phyloP scores from a whole-genome alignment of 2,888 invertebrate species.

The Trachelus stipa region DNA sequence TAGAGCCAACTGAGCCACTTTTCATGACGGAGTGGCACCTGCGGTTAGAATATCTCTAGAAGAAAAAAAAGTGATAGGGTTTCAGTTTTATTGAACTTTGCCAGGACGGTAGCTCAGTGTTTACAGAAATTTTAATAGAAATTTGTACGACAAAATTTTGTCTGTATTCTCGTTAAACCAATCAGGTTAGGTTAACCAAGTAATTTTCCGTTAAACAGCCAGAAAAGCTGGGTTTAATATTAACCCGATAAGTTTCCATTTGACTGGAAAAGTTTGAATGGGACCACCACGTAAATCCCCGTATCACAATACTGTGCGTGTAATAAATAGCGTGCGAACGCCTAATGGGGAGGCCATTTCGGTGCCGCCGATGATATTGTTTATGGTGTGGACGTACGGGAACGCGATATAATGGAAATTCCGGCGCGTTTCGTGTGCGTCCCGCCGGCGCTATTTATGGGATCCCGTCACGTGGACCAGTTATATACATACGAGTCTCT shows the following conservation, averaged over 20 bases:
- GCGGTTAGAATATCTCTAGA: slow-evolving; percentile 29
- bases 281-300: slow-evolving; percentile 32
- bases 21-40: slow-evolving; percentile 47
- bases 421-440: slow-evolving; percentile 36
- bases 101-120: neutral
- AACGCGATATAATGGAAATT: slow-evolving; percentile 60
- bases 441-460: slow-evolving; percentile 52
- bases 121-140: neutral
- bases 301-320: slow-evolving; percentile 40
- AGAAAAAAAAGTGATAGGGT: neutral
- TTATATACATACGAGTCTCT: slow-evolving; percentile 1
- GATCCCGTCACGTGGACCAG: slow-evolving; percentile 41
- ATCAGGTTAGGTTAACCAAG: neutral
- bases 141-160: neutral
- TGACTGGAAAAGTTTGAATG: neutral
- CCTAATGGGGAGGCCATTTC: slow-evolving; percentile 49
- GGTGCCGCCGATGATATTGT: slow-evolving; percentile 56
- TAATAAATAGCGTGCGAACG: slow-evolving; percentile 53
- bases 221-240: neutral
- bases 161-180: neutral
- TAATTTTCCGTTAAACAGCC: neutral
- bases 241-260: neutral
- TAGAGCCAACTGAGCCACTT: slow-evolving; percentile 48
- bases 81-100: neutral
- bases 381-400: slow-evolving; percentile 52